These are phyloP conservation scores for Campoletis raptor DNA, from an alignment of 2,888 invertebrate species.

Conservation along the genomic window DNA sequence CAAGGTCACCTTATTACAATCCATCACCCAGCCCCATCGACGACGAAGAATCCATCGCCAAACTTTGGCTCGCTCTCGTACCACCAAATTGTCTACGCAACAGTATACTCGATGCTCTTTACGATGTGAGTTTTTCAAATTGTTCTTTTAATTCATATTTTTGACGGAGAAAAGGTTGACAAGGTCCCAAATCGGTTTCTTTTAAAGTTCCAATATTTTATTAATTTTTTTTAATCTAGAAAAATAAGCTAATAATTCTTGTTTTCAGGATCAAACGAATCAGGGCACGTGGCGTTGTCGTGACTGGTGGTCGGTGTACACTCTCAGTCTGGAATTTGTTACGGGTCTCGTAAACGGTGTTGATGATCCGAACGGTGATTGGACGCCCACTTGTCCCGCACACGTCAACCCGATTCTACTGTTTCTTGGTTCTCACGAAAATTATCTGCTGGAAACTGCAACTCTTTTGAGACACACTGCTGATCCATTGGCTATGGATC, in stretches of 20 bases:
- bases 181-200: not conserved
- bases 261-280: constrained; percentile 76
- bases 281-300: constrained; percentile 81
- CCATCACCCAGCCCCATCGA: constrained; percentile 76
- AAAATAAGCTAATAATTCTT: not conserved
- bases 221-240: not conserved
- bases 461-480: constrained; percentile 83
- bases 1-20: constrained; percentile 78
- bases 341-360: constrained; percentile 76
- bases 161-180: not conserved
- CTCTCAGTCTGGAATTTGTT: constrained; percentile 81
- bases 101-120: constrained; percentile 81
- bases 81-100: constrained; percentile 80
- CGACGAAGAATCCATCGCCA: constrained; percentile 79
- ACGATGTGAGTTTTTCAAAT: constrained; percentile 75
- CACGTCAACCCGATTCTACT: constrained; percentile 76
- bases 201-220: too few species aligned
- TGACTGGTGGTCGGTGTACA: constrained; percentile 83
- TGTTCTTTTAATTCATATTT: not conserved
- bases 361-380: constrained; percentile 66
- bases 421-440: constrained; percentile 82
- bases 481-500: constrained; percentile 81
- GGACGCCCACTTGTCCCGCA: constrained; percentile 67
- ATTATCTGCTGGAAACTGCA: constrained; percentile 80
- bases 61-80: constrained; percentile 81